Evolutionary conservation across 1,140 invertebrate genomes (phyloP).

Genomic region (Aphelinus atriplicis): DNA sequence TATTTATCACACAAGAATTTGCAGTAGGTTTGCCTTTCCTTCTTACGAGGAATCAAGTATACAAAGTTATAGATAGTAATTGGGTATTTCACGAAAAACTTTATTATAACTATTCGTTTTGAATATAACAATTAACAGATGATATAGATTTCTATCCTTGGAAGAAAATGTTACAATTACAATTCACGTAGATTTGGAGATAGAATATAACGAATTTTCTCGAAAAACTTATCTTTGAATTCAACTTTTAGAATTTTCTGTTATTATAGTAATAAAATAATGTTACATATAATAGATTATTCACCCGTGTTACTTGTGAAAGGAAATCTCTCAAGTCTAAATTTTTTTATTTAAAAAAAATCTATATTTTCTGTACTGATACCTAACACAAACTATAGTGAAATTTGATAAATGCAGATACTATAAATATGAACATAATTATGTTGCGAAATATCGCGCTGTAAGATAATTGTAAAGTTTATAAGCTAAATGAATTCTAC

Average conservation of each 20-base stretch:
- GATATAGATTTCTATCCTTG: constrained; percentile 27
- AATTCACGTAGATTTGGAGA: constrained; percentile 4
- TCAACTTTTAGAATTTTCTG: not conserved
- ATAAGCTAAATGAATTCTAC: constrained; percentile 24
- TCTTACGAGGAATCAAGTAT: constrained; percentile 38
- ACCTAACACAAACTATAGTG: constrained; percentile 15
- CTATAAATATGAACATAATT: constrained; percentile 34
- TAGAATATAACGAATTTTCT: not conserved
- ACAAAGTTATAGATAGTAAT: constrained; percentile 29
- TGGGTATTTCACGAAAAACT: constrained; percentile 30
- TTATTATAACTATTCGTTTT: no score
- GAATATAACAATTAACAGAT: constrained; percentile 7
- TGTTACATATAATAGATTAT: not conserved
- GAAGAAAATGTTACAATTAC: constrained; percentile 10
- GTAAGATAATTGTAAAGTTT: constrained; percentile 41
- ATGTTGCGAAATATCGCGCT: constrained; percentile 16
- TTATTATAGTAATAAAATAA: not conserved
- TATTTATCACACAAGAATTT: constrained; percentile 34
- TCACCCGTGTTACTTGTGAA: not conserved
- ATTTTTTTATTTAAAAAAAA: constrained; percentile 16
- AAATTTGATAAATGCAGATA: constrained; percentile 30
- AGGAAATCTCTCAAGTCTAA: constrained; percentile 6
- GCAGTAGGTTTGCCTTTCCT: constrained; percentile 39
- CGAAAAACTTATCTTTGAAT: not conserved
- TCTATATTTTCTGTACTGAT: constrained; percentile 33